Base-by-base conservation (phyloP, 1,140 invertebrate species). In the Sitophilus oryzae region DNA sequence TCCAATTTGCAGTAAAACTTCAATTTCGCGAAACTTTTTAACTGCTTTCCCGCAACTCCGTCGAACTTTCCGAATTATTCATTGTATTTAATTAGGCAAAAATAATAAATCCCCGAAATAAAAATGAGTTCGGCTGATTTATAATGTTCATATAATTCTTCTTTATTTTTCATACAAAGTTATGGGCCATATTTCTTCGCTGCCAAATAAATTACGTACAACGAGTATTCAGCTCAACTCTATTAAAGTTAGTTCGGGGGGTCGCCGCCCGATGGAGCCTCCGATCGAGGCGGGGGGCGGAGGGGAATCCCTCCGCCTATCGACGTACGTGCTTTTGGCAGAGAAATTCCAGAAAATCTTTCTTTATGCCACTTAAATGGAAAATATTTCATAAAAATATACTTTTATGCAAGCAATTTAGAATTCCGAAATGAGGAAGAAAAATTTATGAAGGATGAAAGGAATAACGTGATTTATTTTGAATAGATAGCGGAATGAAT, bases 121-220 rank as follows among this genome's bases (percentile, higher is more conserved):
- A 70, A 68, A 69, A 65, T 68, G 66, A 65, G 63, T 48, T 63
- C 62, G 5, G 63, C 61, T 69, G 68, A 70, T 70, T 70, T 69
- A 69, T 69, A 69, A 69, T 67, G 66, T 66, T 66, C 62, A 62
- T 65, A 69, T 70, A 70, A 70, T 69, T 70, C 68, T 70, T 69
- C 67, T 70, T 70, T 70, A 70, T 70, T 70, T 30, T 68, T 69
- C 67, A 69, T 69, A 67, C 68, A 65, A 69, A 69, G 67, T 70
- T 69, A 70, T 69, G 66, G 68, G 54, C 66, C 63, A 69, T 70
- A 70, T 69, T 69, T 70, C 67, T 67, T 59, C 45, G 60, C 66
- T 67, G 68, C 63, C 68, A 68, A 68, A 70, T 70, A 69, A 70
- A 70, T 70, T 69, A 70, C 66, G 61, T 63, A 57, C 25, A 30